Conservation (phyloP, 2,113 vertebrate species). For the Phalacrocorax brasilianus region DNA sequence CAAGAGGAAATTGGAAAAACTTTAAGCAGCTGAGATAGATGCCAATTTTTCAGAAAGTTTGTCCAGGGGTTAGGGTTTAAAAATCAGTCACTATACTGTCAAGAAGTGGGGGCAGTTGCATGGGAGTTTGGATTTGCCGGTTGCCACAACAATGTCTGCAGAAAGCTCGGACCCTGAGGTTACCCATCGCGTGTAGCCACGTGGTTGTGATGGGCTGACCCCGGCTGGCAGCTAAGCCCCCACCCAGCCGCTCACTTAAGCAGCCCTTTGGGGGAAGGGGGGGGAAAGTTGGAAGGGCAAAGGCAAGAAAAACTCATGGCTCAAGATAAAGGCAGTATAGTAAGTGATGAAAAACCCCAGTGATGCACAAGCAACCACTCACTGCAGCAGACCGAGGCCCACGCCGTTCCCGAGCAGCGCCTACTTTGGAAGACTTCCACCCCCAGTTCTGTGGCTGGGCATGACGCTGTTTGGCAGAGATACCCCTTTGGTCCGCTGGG, state of each 20-base stretch:
- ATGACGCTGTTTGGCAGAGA: accelerated
- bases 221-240: accelerated
- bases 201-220: neutral
- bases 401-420: neutral
- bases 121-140: neutral
- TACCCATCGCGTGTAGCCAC: too few relatives aligned
- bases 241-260: accelerated
- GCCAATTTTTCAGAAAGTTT: neutral
- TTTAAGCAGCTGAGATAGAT: neutral
- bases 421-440: neutral
- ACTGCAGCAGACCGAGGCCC: neutral
- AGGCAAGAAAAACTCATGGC: neutral
- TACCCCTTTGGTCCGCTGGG: neutral
- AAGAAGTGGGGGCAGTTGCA: neutral
- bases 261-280: accelerated
- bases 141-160: accelerated
- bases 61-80: neutral
- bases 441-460: neutral
- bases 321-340: neutral
- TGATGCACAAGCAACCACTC: too few relatives aligned
- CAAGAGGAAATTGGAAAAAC: neutral
- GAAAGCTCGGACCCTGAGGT: accelerated
- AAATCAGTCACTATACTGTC: neutral
- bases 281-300: neutral
- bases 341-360: neutral